Evolutionary conservation across 2,113 vertebrate species (phyloP).

Genomic region (Siphamia tubifer): DNA sequence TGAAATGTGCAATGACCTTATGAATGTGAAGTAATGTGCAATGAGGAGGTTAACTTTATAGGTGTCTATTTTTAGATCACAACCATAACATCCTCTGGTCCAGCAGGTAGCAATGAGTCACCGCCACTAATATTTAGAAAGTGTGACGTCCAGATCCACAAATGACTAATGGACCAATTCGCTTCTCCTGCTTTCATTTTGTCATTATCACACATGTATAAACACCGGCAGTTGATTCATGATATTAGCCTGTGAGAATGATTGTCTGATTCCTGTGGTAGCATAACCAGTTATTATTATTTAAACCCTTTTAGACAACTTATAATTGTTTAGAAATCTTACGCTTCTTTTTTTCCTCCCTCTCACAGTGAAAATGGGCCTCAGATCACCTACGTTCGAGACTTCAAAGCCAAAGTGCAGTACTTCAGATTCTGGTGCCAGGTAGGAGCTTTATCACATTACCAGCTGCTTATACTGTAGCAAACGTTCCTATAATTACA

Average conservation of each 20-base stretch:
- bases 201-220: background rate
- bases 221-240: conserved; percentile 1
- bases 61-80: too few relatives aligned
- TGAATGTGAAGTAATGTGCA: too few relatives aligned
- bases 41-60: too few relatives aligned
- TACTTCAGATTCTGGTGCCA: conserved; percentile 99
- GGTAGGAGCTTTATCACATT: conserved; percentile 73
- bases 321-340: background rate
- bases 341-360: background rate
- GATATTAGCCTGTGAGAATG: background rate
- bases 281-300: conserved; percentile 44
- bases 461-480: background rate
- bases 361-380: conserved; percentile 92
- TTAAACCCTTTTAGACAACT: background rate
- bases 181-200: background rate
- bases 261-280: background rate
- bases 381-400: conserved; percentile 96
- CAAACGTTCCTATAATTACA: background rate
- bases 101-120: background rate
- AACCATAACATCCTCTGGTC: too few relatives aligned
- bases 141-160: background rate
- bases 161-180: background rate
- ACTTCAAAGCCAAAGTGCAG: conserved; percentile 98
- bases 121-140: conserved; percentile 8
- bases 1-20: too few relatives aligned